phyloP scores from a whole-genome alignment of 2,113 vertebrate species.

The Chaetodon auriga region DNA sequence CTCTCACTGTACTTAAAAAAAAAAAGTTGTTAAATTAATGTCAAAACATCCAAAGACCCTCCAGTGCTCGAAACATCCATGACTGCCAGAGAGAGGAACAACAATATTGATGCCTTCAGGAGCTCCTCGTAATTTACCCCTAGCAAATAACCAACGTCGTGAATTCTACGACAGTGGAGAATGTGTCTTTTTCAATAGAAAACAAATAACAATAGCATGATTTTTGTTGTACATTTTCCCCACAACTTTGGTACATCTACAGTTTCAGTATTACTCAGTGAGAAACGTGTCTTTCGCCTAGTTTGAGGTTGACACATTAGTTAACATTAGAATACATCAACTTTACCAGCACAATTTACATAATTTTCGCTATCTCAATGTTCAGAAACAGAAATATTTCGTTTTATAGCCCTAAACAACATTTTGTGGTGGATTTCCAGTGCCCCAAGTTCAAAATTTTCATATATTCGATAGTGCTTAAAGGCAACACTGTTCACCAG shows the following conservation, averaged over 20 bases:
- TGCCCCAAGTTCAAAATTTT: fast-evolving
- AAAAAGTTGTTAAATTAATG: neutral
- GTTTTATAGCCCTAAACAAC: too few species aligned
- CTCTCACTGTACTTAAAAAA: neutral
- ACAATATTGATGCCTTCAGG: constrained; percentile 41
- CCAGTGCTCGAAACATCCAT: neutral
- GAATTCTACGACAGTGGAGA: neutral
- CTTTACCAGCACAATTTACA: neutral
- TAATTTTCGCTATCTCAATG: neutral
- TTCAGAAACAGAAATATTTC: neutral
- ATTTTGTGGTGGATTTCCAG: fast-evolving
- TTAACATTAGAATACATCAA: neutral
- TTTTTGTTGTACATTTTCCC: too few species aligned
- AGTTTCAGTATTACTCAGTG: neutral
- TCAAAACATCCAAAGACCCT: constrained; percentile 8
- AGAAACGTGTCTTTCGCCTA: neutral
- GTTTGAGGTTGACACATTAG: neutral
- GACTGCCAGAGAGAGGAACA: neutral
- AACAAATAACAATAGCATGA: neutral
- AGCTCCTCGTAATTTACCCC: neutral
- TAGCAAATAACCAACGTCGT: fast-evolving
- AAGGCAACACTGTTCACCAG: constrained; percentile 13
- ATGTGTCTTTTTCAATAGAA: neutral
- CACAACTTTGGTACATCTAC: neutral
- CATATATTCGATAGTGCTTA: neutral